phyloP scores from a whole-genome alignment of 1,140 invertebrate species.

The Liolophura sinensis region DNA sequence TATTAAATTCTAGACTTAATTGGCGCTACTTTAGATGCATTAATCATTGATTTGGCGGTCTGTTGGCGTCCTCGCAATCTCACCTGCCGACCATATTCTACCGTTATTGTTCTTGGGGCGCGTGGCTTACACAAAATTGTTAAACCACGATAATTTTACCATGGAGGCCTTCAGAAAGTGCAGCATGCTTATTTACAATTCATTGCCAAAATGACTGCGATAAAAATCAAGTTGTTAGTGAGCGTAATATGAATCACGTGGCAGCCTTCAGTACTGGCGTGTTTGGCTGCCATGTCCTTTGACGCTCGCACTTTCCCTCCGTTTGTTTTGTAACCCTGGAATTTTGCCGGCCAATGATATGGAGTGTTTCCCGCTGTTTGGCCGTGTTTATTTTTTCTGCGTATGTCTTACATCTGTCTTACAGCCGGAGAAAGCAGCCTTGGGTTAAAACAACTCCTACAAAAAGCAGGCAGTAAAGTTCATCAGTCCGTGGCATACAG shows the following conservation, averaged over 20 bases:
- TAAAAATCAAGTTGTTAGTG: slow-evolving; percentile 27
- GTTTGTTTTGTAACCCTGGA: no score
- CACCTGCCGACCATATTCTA: slow-evolving; percentile 36
- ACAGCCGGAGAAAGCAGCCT: no score
- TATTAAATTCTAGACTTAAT: slow-evolving; percentile 50
- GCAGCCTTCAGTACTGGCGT: not conserved
- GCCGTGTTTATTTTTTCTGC: no score
- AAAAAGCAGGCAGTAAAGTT: no score
- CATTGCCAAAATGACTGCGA: slow-evolving; percentile 25
- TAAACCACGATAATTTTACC: slow-evolving; percentile 32
- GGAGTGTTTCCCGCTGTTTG: no score
- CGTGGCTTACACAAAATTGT: slow-evolving; percentile 34
- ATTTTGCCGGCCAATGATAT: no score
- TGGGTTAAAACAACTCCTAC: no score
- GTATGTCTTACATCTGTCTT: no score
- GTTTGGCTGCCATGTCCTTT: no score
- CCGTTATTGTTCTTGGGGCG: slow-evolving; percentile 31
- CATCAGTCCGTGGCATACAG: no score
- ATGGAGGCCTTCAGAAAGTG: slow-evolving; percentile 21
- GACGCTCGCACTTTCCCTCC: no score
- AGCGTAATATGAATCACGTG: slow-evolving; percentile 10
- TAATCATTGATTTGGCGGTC: slow-evolving; percentile 32
- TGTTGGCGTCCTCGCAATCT: slow-evolving; percentile 23
- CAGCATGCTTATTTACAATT: slow-evolving; percentile 38
- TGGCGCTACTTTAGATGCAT: slow-evolving; percentile 36